Base-by-base conservation (phyloP, 2,113 vertebrate species). In the Clarias batrachus region DNA sequence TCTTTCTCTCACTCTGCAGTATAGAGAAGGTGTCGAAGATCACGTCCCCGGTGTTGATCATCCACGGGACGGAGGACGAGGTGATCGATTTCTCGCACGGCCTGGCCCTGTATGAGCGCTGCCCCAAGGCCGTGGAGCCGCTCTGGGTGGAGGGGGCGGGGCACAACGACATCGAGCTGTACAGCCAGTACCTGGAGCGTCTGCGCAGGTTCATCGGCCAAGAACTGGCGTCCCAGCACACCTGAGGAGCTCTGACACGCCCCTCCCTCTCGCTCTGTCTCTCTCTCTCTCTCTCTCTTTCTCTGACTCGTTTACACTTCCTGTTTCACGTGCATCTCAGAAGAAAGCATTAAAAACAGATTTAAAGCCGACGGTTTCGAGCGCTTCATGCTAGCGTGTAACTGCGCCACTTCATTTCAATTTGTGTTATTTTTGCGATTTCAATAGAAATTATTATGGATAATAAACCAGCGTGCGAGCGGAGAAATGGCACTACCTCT, bases 51-150 rank as follows among this genome's bases (percentile, higher is more conserved):
- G 98, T 99, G 89, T 96, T 99, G 90, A 97, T 99, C 94, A 99
- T 99, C 94, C 98, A 99, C 1, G 98, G 98, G 84, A 99, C 98
- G 0, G 98, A 99, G 92, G 98, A 99, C 0, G 98, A 99, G 93
- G 98, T 99, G 92, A 99, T 99, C 12, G 98, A 99, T 93, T 99
- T 99, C 95, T 99, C 98, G 0, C 98, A 99, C 0, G 98, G 98
- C 68, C 93, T 98, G 94, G 97, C 98, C 0, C 96, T 99, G 79
- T 99, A 96, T 0, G 98, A 99, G 91, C 97, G 98, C 92, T 99
- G 98, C 93, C 97, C 97, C 83, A 97, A 97, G 90, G 97, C 98
- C 0, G 98, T 99, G 93, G 98, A 99, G 94, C 98, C 98, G 0
- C 97, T 99, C 12, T 98, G 98, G 98, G 98, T 98, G 92, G 98